Conservation (phyloP, 2,888 invertebrate genomes). For the Copidosoma aretas region DNA sequence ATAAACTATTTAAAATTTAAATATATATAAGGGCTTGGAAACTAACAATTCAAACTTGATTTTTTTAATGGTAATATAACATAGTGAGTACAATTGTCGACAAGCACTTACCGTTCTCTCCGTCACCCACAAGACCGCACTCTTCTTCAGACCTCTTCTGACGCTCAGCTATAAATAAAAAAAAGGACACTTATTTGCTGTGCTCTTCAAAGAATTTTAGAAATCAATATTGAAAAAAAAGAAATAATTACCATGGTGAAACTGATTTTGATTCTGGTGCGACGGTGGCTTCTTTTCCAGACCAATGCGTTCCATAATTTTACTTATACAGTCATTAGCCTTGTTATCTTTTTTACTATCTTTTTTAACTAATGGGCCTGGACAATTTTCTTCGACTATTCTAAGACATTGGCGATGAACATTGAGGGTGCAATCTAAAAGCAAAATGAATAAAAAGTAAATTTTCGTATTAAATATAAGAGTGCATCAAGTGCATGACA, state of each 20-base stretch:
- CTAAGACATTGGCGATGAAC: slow-evolving; percentile 85
- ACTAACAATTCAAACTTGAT: too few species aligned
- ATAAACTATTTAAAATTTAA: too few species aligned
- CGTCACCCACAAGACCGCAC: slow-evolving; percentile 54
- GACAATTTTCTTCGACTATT: slow-evolving; percentile 81
- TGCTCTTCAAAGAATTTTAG: neutral
- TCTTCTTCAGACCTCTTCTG: slow-evolving; percentile 59
- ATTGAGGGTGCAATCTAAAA: slow-evolving; percentile 82
- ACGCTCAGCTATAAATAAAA: slow-evolving; percentile 53
- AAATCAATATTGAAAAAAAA: slow-evolving; percentile 7
- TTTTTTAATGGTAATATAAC: too few species aligned
- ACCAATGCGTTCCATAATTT: slow-evolving; percentile 74
- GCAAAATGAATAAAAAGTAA: too few species aligned
- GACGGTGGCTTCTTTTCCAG: slow-evolving; percentile 65
- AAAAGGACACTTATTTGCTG: neutral
- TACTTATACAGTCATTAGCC: slow-evolving; percentile 74
- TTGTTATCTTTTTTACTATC: slow-evolving; percentile 70
- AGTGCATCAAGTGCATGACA: neutral
- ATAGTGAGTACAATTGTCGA: neutral
- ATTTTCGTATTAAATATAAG: neutral
- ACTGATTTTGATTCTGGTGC: slow-evolving; percentile 55
- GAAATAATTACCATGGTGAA: slow-evolving; percentile 51
- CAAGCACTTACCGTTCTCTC: slow-evolving; percentile 59
- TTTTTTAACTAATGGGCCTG: slow-evolving; percentile 70
- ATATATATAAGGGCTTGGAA: too few species aligned